These are phyloP conservation scores for Gadopsis marmoratus DNA, from an alignment of 2,797 vertebrate species.

Conservation along the genomic window DNA sequence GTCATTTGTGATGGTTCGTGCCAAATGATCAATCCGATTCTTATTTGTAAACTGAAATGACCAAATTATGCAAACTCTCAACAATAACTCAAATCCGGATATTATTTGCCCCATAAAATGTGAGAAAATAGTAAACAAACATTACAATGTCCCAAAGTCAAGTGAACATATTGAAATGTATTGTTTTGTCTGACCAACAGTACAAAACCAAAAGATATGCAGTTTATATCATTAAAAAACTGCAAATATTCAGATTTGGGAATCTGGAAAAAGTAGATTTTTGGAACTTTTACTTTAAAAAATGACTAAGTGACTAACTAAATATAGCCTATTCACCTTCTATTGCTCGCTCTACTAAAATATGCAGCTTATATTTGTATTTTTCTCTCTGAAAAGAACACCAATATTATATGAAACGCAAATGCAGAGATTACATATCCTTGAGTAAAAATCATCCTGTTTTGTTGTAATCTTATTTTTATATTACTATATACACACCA, in stretches of 20 bases:
- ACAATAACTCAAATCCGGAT: background rate
- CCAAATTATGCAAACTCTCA: background rate
- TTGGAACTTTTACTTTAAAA: background rate
- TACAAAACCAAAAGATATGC: background rate
- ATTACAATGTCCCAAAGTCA: background rate
- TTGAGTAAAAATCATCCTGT: background rate
- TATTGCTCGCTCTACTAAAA: background rate
- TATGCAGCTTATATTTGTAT: background rate
- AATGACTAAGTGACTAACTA: background rate
- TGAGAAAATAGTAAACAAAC: background rate
- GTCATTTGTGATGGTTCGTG: background rate
- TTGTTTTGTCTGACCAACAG: background rate
- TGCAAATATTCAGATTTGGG: background rate
- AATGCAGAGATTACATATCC: background rate
- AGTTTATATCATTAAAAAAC: background rate
- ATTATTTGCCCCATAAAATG: background rate
- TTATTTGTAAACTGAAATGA: background rate
- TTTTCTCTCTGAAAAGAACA: background rate
- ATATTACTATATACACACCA: background rate
- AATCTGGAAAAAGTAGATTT: background rate
- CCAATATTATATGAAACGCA: accelerated
- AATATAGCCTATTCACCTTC: background rate
- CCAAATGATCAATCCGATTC: background rate
- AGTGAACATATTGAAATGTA: background rate
- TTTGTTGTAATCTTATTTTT: background rate